These are phyloP conservation scores for Monochamus saltuarius DNA, from an alignment of 1,140 invertebrate species.

Conservation along the genomic window DNA sequence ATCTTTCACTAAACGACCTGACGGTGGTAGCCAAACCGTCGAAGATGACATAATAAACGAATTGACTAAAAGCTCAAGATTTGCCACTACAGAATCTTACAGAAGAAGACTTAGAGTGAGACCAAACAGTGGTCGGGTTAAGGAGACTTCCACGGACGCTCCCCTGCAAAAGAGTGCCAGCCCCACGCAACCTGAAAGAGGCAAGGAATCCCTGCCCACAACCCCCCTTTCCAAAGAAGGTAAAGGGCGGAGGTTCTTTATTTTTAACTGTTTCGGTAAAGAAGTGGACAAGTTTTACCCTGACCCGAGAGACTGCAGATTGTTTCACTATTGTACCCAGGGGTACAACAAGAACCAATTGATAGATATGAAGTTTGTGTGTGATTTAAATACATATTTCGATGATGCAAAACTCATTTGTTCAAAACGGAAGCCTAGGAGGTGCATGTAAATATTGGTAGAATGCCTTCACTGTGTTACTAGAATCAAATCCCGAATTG, in stretches of 20 bases:
- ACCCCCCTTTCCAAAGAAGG: conserved; percentile 37
- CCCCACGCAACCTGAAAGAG: conserved; percentile 40
- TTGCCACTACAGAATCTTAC: not conserved
- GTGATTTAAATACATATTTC: conserved; percentile 59
- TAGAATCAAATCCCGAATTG: conserved; percentile 7
- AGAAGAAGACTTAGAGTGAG: conserved; percentile 11
- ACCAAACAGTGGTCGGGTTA: not conserved
- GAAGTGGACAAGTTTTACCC: conserved; percentile 60
- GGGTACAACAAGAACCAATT: conserved; percentile 59
- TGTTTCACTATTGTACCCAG: conserved; percentile 63
- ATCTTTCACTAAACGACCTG: conserved; percentile 15
- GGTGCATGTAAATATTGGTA: conserved; percentile 43
- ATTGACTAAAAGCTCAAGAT: conserved; percentile 12
- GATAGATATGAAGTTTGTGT: conserved; percentile 62
- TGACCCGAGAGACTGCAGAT: conserved; percentile 58
- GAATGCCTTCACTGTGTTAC: conserved; percentile 2
- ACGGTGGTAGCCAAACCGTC: not conserved
- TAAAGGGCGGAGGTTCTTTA: conserved; percentile 26
- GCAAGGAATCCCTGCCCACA: conserved; percentile 35
- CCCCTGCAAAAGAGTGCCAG: conserved; percentile 43
- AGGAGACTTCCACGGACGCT: conserved; percentile 34
- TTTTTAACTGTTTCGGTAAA: conserved; percentile 60
- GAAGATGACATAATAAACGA: not conserved
- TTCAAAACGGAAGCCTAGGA: conserved; percentile 45
- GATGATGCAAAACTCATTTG: conserved; percentile 59